Evolutionary conservation across 2,797 vertebrate genomes (phyloP), one percentile per base, ranked within the genome.

Genomic region (Molossus molossus): DNA sequence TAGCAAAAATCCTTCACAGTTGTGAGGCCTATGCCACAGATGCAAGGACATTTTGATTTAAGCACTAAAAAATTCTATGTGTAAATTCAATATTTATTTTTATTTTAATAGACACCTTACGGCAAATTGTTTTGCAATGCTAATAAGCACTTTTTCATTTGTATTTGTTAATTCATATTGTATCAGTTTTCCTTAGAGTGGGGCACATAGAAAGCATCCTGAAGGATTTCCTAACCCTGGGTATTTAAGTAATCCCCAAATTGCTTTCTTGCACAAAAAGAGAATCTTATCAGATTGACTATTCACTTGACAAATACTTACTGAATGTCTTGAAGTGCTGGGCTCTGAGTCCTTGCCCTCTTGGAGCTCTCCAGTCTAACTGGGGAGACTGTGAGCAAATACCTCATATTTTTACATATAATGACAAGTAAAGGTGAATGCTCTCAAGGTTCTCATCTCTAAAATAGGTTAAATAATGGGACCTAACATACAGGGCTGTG

Each of bases 241-340:
- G 53, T 85, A 88, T 87, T 93, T 75, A 76, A 80, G 50, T 95
- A 81, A 87, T 92, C 62, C 62, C 67, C 55, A 58, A 64, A 80
- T 23, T 82, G 73, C 60, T 92, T 95, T 64, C 45, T 91, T 96
- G 90, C 57, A 83, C 87, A 90, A 55, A 11, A 88, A 23, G 64
- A 96, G 83, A 88, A 94, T 82, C 64, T 70, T 72, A 93, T 90
- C 77, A 94, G 58, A 60, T 60, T 53, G 57, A 82, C 62, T 94
- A 67, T 94, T 87, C 64, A 94, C 25, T 96, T 96, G 69, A 58
- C 53, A 92, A 87, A 77, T 79, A 89, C 86, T 94, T 88, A 80
- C 18, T 81, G 64, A 96, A 69, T 92, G 77, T 95, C 81, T 94
- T 40, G 37, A 94, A 73, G 55, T 92, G 67, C 73, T 96, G 73